Evolutionary conservation across 2,113 vertebrate genomes (phyloP).

Genomic region (Malaclemys terrapin): DNA sequence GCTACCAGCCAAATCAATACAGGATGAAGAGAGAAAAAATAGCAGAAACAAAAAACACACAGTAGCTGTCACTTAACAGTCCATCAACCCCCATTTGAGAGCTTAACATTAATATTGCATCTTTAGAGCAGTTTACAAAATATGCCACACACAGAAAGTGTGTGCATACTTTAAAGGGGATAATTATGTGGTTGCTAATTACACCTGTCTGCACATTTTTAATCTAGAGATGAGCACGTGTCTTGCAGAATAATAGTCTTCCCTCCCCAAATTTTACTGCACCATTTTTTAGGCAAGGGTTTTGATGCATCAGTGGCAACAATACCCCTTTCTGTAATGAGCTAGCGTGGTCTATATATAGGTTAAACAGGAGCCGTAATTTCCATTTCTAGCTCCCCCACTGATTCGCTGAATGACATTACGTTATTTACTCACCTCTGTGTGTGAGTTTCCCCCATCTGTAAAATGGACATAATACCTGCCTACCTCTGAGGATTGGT

Average conservation of each 20-base stretch:
- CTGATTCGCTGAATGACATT: constrained; percentile 12
- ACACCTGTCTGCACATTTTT: constrained; percentile 11
- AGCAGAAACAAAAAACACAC: background rate
- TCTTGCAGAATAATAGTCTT: background rate
- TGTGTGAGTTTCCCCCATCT: constrained; percentile 49
- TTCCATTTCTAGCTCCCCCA: background rate
- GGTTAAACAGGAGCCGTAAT: fast-evolving
- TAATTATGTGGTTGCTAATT: constrained; percentile 35
- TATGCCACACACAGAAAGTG: background rate
- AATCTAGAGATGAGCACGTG: background rate
- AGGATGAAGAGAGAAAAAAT: background rate
- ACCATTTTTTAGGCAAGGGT: background rate
- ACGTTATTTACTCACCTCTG: background rate
- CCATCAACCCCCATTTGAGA: fast-evolving
- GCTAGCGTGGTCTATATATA: fast-evolving
- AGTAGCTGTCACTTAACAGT: background rate
- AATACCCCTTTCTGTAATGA: background rate
- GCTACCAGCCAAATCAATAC: background rate
- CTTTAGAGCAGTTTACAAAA: constrained; percentile 38
- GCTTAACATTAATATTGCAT: background rate
- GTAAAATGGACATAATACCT: constrained; percentile 47
- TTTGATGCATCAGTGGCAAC: background rate
- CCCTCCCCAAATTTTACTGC: background rate
- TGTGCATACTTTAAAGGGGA: fast-evolving
- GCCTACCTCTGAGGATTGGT: constrained; percentile 62